Evolutionary conservation across 2,113 vertebrate species (phyloP).

Genomic region (Proterorhinus semilunaris): DNA sequence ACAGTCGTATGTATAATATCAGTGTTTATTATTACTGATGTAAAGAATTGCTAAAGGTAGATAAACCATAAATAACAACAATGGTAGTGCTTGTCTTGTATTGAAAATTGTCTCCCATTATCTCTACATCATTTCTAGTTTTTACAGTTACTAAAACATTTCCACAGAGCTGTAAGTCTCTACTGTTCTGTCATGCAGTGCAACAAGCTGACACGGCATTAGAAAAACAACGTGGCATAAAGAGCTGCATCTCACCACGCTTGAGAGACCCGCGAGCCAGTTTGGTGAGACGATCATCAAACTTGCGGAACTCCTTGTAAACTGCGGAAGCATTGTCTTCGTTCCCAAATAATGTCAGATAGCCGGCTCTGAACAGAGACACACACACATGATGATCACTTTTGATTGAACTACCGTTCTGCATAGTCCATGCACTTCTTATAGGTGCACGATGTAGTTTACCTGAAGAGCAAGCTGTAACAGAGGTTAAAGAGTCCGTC

Average conservation of each 20-base stretch:
- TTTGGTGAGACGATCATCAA: conserved; percentile 80
- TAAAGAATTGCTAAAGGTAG: no score
- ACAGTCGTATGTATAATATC: no score
- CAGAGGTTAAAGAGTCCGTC: conserved; percentile 80
- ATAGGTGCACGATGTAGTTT: neutral
- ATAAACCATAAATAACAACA: no score
- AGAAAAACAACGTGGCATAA: neutral
- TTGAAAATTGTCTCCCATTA: no score
- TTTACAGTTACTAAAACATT: no score
- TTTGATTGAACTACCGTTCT: no score
- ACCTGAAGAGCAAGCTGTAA: conserved; percentile 84
- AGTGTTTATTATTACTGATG: no score
- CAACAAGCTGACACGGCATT: neutral
- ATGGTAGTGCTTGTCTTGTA: no score
- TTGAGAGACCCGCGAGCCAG: conserved; percentile 71
- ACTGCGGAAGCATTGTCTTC: conserved; percentile 49
- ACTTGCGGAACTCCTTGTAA: conserved; percentile 78
- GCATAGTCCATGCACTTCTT: neutral
- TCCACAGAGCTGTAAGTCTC: neutral
- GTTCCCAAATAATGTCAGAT: conserved; percentile 74
- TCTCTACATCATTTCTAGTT: no score
- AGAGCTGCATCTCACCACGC: conserved; percentile 51
- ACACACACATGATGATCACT: neutral
- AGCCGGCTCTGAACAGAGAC: conserved; percentile 76
- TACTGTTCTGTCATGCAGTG: neutral